Evolutionary conservation across 2,888 invertebrate genomes (phyloP), one percentile per base, ranked within the genome.

Genomic region (Nymphalis c-album): DNA sequence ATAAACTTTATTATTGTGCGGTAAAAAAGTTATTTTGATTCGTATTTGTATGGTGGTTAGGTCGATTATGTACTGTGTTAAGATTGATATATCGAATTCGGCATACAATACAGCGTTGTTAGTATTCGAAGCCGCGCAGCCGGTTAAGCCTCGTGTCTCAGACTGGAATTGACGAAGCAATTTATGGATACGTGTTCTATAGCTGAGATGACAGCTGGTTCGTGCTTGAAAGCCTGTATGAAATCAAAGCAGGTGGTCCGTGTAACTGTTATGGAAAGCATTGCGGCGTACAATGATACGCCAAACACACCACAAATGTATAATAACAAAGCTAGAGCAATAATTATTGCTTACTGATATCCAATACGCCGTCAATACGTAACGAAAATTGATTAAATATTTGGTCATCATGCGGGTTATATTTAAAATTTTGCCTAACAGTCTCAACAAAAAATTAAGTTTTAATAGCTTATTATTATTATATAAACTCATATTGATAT

Each of bases 151-250:
- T 63, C 63, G 62, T 67, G 68, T 70, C 60, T 71, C 59, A 63
- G 63, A 51, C 63, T 64, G 63, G 68, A 73, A 70, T 68, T 70
- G 72, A 63, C 64, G 71, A 74, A 73, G 74, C 73, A 72, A 75
- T 75, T 74, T 72, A 74, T 55, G 61, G 64, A 58, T 59, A 66
- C 61, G 60, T 67, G 60, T 55, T 63, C 55, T 63, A 48, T 58
- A 64, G 35, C 48, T 22, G 59, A 60, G 59, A 53, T 46, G 62
- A 59, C 70, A 69, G 72, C 67, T 72, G 57, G 66, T 53, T 64
- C 55, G 70, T 65, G 73, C 64, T 59, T 64, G 68, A 60, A 64
- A 59, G 70, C 66, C 47, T 63, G 59, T 64, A 67, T 70, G 65
- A 66, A 71, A 68, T 71, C 64, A 61, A 66, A 66, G 20, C 59